Percentiles rank a stretch among this genome's conserved stretches.
These are phyloP conservation scores for Pangasius mekongensis DNA, from an alignment of 2,797 vertebrate genomes.

Conservation along the genomic window DNA sequence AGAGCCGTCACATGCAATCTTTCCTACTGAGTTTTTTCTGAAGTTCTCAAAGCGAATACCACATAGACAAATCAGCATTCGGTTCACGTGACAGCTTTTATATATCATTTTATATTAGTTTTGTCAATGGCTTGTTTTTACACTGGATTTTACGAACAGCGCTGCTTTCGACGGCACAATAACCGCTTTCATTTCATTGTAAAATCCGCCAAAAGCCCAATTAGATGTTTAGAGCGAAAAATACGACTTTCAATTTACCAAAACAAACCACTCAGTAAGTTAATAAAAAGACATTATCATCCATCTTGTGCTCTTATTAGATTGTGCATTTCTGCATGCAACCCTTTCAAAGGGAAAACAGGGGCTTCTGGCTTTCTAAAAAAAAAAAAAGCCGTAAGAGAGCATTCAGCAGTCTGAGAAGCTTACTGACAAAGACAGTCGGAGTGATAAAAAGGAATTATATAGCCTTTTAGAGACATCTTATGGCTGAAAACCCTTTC, in stretches of 20 bases:
- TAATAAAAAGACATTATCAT: constrained; percentile 65
- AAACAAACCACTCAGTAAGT: constrained; percentile 64
- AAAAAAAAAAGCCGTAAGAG: constrained; percentile 35
- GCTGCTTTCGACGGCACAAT: constrained; percentile 39
- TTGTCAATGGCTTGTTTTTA: constrained; percentile 53
- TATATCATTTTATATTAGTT: constrained; percentile 52
- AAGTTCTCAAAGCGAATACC: constrained; percentile 34
- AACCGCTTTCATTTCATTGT: constrained; percentile 57
- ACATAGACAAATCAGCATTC: constrained; percentile 53
- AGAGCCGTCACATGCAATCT: constrained; percentile 36
- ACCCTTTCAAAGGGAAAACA: constrained; percentile 62
- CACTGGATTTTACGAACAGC: constrained; percentile 53
- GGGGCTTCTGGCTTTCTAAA: constrained; percentile 59
- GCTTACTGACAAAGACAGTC: constrained; percentile 49
- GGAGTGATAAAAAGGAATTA: constrained; percentile 52
- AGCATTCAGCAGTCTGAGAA: constrained; percentile 42
- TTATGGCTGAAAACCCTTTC: constrained; percentile 32
- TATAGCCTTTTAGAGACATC: constrained; percentile 43
- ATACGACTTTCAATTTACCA: constrained; percentile 64
- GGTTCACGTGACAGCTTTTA: constrained; percentile 43
- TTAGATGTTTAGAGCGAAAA: constrained; percentile 61
- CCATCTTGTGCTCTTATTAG: constrained; percentile 64
- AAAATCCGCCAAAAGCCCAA: constrained; percentile 60
- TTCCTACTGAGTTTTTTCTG: constrained; percentile 5
- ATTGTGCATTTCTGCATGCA: constrained; percentile 60